Evolutionary conservation across 1,140 invertebrate genomes (phyloP).

Genomic region (Lethocerus indicus): DNA sequence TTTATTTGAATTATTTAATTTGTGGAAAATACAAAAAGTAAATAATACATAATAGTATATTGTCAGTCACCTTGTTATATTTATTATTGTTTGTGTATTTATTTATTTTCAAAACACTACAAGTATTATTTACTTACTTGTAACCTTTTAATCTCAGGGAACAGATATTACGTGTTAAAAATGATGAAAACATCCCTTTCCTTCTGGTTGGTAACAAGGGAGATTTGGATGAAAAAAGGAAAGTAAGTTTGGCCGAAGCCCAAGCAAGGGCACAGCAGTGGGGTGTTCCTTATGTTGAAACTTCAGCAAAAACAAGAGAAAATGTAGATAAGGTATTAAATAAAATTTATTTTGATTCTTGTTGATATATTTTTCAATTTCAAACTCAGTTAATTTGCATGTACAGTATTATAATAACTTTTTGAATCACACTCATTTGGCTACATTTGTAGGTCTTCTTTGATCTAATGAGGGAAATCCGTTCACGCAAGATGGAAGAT

Average conservation of each 20-base stretch:
- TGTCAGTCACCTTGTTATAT: background rate
- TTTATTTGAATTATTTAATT: background rate
- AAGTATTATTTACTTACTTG: background rate
- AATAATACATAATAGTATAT: background rate
- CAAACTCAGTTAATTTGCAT: background rate
- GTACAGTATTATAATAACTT: background rate
- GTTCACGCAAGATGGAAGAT: conserved; percentile 86
- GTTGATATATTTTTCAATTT: background rate
- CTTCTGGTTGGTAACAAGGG: conserved; percentile 97
- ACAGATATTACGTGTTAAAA: conserved; percentile 97
- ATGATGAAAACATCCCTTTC: conserved; percentile 97
- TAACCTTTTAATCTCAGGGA: conserved; percentile 45
- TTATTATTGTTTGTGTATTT: background rate
- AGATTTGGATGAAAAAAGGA: conserved; percentile 84
- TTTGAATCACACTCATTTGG: background rate
- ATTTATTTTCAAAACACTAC: background rate
- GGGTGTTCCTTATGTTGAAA: conserved; percentile 97
- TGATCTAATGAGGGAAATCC: conserved; percentile 94
- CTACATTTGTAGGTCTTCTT: conserved; percentile 75
- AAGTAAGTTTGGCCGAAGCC: conserved; percentile 79
- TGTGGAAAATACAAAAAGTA: background rate
- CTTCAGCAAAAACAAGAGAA: conserved; percentile 93
- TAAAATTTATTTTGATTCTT: background rate
- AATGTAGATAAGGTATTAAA: conserved; percentile 97
- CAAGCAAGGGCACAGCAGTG: conserved; percentile 76